Base-by-base conservation (phyloP, 2,888 invertebrate species). In the Sinelater perroti region DNA sequence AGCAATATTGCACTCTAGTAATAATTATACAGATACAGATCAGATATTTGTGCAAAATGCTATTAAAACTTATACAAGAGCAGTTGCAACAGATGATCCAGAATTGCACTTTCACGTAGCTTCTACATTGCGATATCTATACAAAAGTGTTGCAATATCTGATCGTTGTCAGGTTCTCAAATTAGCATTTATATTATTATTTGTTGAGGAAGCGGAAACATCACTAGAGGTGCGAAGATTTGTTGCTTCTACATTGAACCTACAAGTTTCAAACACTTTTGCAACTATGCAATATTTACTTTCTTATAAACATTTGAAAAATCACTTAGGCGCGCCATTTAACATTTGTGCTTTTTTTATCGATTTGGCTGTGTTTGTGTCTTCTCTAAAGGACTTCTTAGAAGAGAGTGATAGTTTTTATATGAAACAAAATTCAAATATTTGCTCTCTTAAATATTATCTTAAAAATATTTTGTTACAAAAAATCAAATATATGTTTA, bases 111-210 rank as follows among this genome's bases (percentile, higher is more conserved):
- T 58, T 8, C 61, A 61, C 47, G 42, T 70, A 28, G 20, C 65
- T 1, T 49, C 53, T 7, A 62, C 56, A n/a, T 38, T 65, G 10
- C 49, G 44, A 10, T 63, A 63, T 51, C 62, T 68, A 7, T 64
- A 66, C 42, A 42, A 53, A 55, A 57, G 46, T 53, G 46, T 49
- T 17, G 49, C 50, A 5, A n/a, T 24, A n/a, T 46, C 54, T 30
- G 42, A 61, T 16, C 57, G 62, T 45, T 38, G 28, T 21, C 24
- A 20, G 26, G 26, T 69, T 28, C 62, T 67, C 6, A 68, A 69
- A 63, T 50, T 70, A 7, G 61, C 62, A 10, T 62, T 68, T 33
- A 62, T 67, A 57, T 61, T 68, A n/a, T 59, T 70, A 7, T 31
- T 68, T 8, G 49, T 58, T n/a, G 38, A 54, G 30, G 54, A 62